Base-by-base conservation (phyloP, 2,888 invertebrate genomes). In the Alloplasta piceator region DNA sequence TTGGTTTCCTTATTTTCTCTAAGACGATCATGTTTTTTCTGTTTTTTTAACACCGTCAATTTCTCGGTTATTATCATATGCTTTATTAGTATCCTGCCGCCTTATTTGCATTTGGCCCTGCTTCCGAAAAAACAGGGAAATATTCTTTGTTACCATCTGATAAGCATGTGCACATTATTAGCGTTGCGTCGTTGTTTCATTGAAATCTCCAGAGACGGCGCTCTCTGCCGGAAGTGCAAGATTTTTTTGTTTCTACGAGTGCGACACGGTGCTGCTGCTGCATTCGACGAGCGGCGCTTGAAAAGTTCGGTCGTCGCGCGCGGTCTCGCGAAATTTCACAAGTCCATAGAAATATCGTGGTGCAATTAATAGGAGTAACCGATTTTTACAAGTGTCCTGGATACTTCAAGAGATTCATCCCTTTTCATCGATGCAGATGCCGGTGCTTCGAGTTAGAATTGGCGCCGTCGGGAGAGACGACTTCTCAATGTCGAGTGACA, bases 381-480 rank as follows among this genome's bases (percentile, higher is more conserved):
- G 9, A 63, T 38, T 52, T 55, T 38, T 66, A 9, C 43, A 12
- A n/a, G 12, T 2, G 9, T 9, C 50, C n/a, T 6, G 14, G 16
- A 74, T 50, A 36, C 39, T 16, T 60, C 16, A 10, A 39, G n/a
- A 39, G 48, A 64, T 66, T 66, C 39, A 39, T 74, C 26, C 66
- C 26, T 26, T 26, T 26, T 26, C 26, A 56, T 14, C 14, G 43
- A 26, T 50, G 3, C 7, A 48, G 46, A 73, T 56, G 72, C 60
- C 80, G 36, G 16, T 55, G 41, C 61, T 75, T 39, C 71, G 61
- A 71, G 75, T 80, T 39, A 71, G 71, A 61, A 72, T 80, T 50
- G 71, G 55, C 10, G 36, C 48, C 7, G 50, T 60, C 52, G 66
- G 66, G 14, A 71, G 66, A 1, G 64, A 66, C 38, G 75, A 67